Conservation (phyloP, 2,797 vertebrate genomes). For the Hypotaenidia okinawae region DNA sequence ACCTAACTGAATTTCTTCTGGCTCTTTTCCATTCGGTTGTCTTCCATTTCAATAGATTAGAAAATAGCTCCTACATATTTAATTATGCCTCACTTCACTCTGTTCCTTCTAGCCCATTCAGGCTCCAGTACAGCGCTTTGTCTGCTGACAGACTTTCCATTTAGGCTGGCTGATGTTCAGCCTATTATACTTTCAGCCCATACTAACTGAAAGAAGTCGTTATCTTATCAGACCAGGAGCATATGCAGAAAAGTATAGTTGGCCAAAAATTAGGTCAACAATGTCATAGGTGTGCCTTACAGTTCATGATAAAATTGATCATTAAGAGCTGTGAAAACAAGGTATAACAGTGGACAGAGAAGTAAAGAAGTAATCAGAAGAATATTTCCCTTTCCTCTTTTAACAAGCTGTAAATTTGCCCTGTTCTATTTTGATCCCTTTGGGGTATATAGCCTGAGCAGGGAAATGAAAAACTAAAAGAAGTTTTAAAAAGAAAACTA, state of each 20-base stretch:
- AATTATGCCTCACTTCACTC: neutral
- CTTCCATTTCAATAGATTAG: neutral
- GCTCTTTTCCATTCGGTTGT: neutral
- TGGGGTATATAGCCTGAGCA: neutral
- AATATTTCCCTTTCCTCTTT: slow-evolving; percentile 15
- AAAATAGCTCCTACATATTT: slow-evolving; percentile 3
- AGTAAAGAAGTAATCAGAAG: slow-evolving; percentile 8
- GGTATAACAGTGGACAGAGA: neutral
- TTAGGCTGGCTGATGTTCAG: neutral
- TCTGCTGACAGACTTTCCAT: neutral
- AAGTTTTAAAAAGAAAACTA: neutral
- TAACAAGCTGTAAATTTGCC: slow-evolving; percentile 20
- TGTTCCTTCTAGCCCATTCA: neutral
- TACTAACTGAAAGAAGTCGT: neutral
- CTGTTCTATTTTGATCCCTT: neutral
- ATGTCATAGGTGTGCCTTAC: neutral
- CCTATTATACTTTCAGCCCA: neutral
- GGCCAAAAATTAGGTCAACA: slow-evolving; percentile 48
- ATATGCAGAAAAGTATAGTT: neutral
- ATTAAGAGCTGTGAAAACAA: neutral
- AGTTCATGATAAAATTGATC: neutral
- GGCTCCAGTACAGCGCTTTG: neutral
- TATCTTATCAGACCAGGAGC: neutral
- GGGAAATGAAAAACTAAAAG: neutral
- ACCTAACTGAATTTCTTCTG: neutral